A percentile compares a stretch with the other conserved stretches of the same genome.
These are phyloP conservation scores for Forbesichthys agassizii DNA, from an alignment of 2,113 vertebrate species.

Conservation along the genomic window DNA sequence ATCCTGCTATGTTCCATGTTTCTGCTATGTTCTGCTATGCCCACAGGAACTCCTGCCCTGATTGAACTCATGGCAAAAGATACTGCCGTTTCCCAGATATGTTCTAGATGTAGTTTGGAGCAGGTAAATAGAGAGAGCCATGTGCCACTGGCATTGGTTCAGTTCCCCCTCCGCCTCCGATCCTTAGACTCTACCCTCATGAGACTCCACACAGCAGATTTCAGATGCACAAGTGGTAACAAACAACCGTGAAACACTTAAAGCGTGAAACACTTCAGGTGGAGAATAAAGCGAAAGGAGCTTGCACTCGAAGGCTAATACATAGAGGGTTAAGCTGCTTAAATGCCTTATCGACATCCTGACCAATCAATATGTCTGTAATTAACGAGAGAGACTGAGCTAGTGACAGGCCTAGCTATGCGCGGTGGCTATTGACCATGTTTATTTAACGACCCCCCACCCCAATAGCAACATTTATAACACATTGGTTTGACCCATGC, in stretches of 20 bases:
- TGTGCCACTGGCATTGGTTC: neutral
- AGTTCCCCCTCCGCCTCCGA: neutral
- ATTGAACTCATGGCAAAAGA: neutral
- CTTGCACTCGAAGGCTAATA: slow-evolving; percentile 52
- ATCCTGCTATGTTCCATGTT: no score
- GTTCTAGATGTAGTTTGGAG: slow-evolving; percentile 16
- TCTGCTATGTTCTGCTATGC: no score
- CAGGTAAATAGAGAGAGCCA: neutral
- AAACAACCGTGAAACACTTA: neutral
- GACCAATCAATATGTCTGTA: slow-evolving; percentile 56
- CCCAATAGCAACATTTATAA: no score
- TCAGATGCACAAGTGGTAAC: slow-evolving; percentile 42
- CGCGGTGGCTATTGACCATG: slow-evolving; percentile 42
- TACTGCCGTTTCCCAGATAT: neutral
- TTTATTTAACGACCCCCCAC: slow-evolving; percentile 49
- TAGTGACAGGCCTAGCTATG: slow-evolving; percentile 38
- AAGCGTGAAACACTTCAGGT: slow-evolving; percentile 20
- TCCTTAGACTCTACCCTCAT: neutral
- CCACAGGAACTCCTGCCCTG: neutral
- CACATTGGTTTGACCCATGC: no score
- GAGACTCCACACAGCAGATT: neutral
- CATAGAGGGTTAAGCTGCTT: slow-evolving; percentile 55
- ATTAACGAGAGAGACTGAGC: slow-evolving; percentile 61
- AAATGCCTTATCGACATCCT: slow-evolving; percentile 56
- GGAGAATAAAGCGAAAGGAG: slow-evolving; percentile 41